Base-by-base conservation (phyloP, 1,140 invertebrate species). In the Aricia agestis region DNA sequence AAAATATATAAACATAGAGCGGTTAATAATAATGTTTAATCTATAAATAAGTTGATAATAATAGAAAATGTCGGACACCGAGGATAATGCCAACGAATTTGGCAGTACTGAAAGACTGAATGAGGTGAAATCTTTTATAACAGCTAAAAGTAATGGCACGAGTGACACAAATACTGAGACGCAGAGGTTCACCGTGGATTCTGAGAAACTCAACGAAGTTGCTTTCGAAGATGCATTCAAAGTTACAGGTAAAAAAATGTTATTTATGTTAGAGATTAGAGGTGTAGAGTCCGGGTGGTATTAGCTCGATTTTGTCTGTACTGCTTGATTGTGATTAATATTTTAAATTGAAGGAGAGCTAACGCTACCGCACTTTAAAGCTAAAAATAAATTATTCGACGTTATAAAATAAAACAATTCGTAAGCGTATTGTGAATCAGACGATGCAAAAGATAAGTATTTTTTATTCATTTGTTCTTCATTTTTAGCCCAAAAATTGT, bases 171-270 rank as follows among this genome's bases (percentile, higher is more conserved):
- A 66, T 13, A 68, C 67, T 18, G 71, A 67, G 3, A 36, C 67
- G 41, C 66, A 72, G 58, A 67, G n/a, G 18, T 78, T 78, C 18
- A 67, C 65, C 13, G 78, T 80, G 15, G 81, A 76, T 74, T 67
- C 77, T 7, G 75, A 69, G 58, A 86, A 82, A 66, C 58, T 75
- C 7, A 82, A 77, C 15, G 85, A 89, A 76, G 66, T 81, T 0
- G 77, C 67, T 15, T 89, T 89, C 68, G 87, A 89, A 78, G 85
- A 87, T 70, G 87, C 87, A 9, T 85, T 89, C 69, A 86, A 89
- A 71, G 42, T 83, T 36, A 87, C 86, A 70, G 87, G 87, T 89
- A 75, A 78, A 66, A 75, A 67, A 7, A 36, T 36, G 0, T 36
- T 36, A 6, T 36, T 36, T 36, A 36, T 36, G 9, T 6, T 36